Evolutionary conservation across 2,113 vertebrate species (phyloP).

Genomic region (Puntigrus tetrazona): DNA sequence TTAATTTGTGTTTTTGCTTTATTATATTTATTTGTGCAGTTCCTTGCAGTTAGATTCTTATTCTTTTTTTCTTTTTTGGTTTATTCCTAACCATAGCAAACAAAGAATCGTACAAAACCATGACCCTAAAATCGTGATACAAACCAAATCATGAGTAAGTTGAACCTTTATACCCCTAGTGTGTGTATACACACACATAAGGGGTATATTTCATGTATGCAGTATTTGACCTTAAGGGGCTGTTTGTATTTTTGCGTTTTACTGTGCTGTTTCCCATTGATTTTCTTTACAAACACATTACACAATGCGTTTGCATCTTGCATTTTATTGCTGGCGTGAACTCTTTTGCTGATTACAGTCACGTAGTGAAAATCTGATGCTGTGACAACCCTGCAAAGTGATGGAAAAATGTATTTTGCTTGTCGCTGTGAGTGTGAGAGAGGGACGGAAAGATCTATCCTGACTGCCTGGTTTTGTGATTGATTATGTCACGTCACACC

Average conservation of each 20-base stretch:
- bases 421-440: neutral
- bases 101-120: too few relatives aligned
- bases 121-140: too few relatives aligned
- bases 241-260: neutral
- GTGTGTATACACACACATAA: too few relatives aligned
- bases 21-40: too few relatives aligned
- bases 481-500: neutral
- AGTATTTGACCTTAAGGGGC: too few relatives aligned
- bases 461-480: neutral
- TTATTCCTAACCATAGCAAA: too few relatives aligned
- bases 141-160: too few relatives aligned
- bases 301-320: neutral
- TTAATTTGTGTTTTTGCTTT: too few relatives aligned
- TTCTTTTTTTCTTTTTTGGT: too few relatives aligned
- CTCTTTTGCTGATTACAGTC: neutral
- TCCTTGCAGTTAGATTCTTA: too few relatives aligned
- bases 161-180: too few relatives aligned
- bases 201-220: too few relatives aligned
- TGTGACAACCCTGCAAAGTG: neutral
- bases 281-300: neutral
- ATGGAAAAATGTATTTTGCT: neutral
- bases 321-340: neutral
- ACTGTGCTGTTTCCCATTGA: neutral
- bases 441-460: neutral
- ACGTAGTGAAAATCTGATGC: neutral